Evolutionary conservation across 2,797 vertebrate genomes (phyloP), one percentile per base, ranked within the genome.

Genomic region (Peromyscus aztecus): DNA sequence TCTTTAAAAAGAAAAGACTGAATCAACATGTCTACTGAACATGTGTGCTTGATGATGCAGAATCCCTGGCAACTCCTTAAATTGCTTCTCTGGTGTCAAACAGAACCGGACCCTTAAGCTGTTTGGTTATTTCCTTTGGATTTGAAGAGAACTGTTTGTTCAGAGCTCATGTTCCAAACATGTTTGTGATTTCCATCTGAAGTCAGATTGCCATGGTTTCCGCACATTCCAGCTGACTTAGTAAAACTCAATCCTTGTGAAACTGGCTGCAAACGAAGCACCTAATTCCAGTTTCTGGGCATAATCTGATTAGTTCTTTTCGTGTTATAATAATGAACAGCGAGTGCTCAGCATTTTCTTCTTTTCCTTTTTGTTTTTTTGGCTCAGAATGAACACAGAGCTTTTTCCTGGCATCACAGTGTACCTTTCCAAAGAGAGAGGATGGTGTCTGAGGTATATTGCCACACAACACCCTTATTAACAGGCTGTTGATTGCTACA

Each of bases 401-500:
- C 46, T 94, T 90, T 95, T 95, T 96, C 87, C 80, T 29, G 91
- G 84, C 92, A 52, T 85, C 90, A 77, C 65, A 63, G 65, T 78
- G 55, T 57, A 97, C 84, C 94, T 98, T 98, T 97, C 97, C 97
- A 93, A 98, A 98, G 98, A 97, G 92, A 97, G 95, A 98, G 90
- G 89, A 1, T 95, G 92, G 90, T 93, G 98, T 98, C 98, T 96
- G 98, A 98, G 98, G 98, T 98, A 97, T 97, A 98, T 96, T 98
- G 98, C 98, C 98, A 98, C 96, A 98, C 97, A 97, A 97, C 97
- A 93, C 94, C 94, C 97, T 98, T 98, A 98, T 97, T 98, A 98
- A 98, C 98, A 98, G 98, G 97, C 98, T 98, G 98, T 97, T 98
- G 98, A 98, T 98, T 98, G 98, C 96, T 97, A 94, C 95, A 98